Conservation (phyloP, 2,113 vertebrate species). For the Lepus timidus region DNA sequence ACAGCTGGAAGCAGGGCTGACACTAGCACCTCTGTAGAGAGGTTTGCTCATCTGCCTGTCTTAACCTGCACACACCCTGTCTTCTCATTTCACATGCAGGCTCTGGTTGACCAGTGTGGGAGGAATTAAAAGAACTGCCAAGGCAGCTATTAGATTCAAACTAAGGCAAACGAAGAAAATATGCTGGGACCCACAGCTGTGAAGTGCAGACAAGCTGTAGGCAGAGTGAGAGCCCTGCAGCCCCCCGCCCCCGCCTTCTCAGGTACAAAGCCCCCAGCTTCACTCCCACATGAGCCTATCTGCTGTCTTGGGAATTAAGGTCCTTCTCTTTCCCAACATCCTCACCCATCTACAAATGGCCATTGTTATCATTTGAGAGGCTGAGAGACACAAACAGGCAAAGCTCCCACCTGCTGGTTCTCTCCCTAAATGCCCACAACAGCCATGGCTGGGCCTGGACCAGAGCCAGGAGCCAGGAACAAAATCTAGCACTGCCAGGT, state of each 20-base stretch:
- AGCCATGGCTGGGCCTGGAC: no score
- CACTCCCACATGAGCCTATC: neutral
- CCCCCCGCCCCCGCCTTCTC: neutral
- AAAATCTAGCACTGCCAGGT: no score
- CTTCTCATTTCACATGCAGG: neutral
- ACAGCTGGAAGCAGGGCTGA: neutral
- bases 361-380: no score
- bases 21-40: neutral
- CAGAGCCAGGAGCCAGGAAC: no score
- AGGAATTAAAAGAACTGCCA: neutral
- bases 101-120: neutral
- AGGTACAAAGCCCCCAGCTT: neutral
- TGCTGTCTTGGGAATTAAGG: neutral
- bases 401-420: no score
- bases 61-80: neutral
- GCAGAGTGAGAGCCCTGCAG: neutral
- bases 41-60: neutral
- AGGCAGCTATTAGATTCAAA: neutral
- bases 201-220: neutral
- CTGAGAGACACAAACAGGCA: no score
- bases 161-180: neutral
- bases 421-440: no score
- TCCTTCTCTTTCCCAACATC: neutral
- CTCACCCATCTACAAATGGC: neutral
- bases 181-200: neutral